These are phyloP conservation scores for Epistrophe eligans DNA, from an alignment of 2,888 invertebrate species.

Conservation along the genomic window DNA sequence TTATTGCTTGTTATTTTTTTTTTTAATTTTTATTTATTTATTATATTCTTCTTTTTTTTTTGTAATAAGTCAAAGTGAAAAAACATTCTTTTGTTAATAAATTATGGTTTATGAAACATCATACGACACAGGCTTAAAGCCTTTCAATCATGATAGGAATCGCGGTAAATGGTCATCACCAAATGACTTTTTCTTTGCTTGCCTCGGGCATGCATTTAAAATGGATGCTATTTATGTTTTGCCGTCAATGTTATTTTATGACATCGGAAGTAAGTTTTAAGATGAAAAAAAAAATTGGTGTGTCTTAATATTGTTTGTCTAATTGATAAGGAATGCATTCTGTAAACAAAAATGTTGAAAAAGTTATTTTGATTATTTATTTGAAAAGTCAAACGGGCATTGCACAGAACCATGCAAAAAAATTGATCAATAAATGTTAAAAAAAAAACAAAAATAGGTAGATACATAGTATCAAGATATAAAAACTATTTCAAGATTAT, in stretches of 20 bases:
- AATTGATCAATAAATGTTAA: too few species aligned
- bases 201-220: constrained; percentile 92
- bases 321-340: not conserved
- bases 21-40: too few species aligned
- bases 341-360: too few species aligned
- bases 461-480: too few species aligned
- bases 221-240: constrained; percentile 92
- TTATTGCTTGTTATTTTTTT: not conserved
- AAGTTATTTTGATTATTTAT: too few species aligned
- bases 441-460: too few species aligned
- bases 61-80: not conserved
- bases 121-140: constrained; percentile 80
- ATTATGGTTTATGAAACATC: constrained; percentile 27
- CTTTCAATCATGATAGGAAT: constrained; percentile 81
- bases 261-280: constrained; percentile 80
- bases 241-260: constrained; percentile 81
- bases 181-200: constrained; percentile 90
- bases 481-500: too few species aligned
- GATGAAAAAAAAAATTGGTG: not conserved
- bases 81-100: not conserved
- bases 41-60: too few species aligned
- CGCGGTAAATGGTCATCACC: constrained; percentile 90
- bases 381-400: too few species aligned
- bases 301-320: not conserved
- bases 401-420: too few species aligned